Evolutionary conservation across 2,797 vertebrate genomes (phyloP).

Genomic region (Eulemur mongoz): DNA sequence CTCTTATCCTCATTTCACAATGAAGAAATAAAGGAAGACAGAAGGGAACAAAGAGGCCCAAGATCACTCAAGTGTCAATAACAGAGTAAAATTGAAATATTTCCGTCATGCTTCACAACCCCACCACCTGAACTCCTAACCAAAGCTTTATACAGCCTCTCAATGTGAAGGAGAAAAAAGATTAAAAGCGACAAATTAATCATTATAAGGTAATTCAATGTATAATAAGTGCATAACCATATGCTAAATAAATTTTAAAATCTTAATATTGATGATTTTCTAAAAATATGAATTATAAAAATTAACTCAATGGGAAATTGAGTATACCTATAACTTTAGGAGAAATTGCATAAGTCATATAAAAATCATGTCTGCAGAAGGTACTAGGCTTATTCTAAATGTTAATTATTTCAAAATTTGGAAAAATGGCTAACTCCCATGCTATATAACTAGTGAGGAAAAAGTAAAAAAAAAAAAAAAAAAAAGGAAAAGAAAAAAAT

Average conservation of each 20-base stretch:
- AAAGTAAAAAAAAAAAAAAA: background rate
- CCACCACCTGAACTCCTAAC: background rate
- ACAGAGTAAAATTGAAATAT: background rate
- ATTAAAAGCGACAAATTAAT: background rate
- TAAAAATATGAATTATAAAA: constrained; percentile 15
- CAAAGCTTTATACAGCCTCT: background rate
- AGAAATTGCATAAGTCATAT: background rate
- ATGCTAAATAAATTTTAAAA: background rate
- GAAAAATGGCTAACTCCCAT: background rate
- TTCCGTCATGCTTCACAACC: background rate
- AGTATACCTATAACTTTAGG: background rate
- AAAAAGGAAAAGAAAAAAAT: background rate
- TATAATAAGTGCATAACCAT: background rate
- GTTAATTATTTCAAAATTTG: constrained; percentile 17
- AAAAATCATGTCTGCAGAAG: background rate
- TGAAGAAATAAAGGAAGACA: background rate
- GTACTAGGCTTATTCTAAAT: background rate
- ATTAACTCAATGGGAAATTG: background rate
- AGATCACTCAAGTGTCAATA: background rate
- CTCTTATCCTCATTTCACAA: background rate
- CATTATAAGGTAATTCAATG: background rate
- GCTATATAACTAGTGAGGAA: background rate
- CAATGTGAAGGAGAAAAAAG: background rate
- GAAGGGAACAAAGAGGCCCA: background rate
- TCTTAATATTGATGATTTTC: background rate